Base-by-base conservation (phyloP, 2,888 invertebrate species). In the Unio delphinus region DNA sequence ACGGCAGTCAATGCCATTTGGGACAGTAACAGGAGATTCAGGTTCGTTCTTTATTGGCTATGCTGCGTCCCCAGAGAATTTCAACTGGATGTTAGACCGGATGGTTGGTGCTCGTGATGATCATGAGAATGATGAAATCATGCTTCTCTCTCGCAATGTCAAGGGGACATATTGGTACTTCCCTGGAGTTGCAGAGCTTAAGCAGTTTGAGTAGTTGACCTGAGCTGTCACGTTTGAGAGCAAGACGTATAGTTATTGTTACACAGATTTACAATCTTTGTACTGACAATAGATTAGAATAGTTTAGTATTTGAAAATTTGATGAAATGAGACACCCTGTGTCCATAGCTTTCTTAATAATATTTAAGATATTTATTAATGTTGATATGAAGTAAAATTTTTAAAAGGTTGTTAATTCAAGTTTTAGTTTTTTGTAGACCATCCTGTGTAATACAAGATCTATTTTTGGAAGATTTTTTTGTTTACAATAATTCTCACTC, bases 1-100 rank as follows among this genome's bases (percentile, higher is more conserved):
- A 0, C 83, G 90, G 20, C 90, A 90, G 81, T 90, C 90, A 20
- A 86, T 87, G 88, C 89, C 90, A 2, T 90, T 84, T 67, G 90
- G 90, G 20, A 86, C 78, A 6, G 68, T 89, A 20, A 75, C 76
- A 28, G 86, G 80, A 7, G 23, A 23, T 23, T 23, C 23, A 23
- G 23, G 23, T 23, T 23, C 0, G 23, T 23, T 23, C 23, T 23
- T 90, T 82, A 90, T 90, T 70, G 89, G 84, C 45, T 90, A 89
- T 71, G 83, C 89, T 17, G 86, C 84, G 0, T 81, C 81, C 18
- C 87, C 89, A 0, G 76, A 83, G 18, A 88, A 89, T 76, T 83
- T 87, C 54, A 86, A 90, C 75, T 90, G 74, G 80, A 89, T 90
- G 89, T 74, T 90, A 67, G 88, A 90, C 74, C 82, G 88, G 61